phyloP scores from a whole-genome alignment of 2,797 vertebrate species.

The Diglossa cyanea region DNA sequence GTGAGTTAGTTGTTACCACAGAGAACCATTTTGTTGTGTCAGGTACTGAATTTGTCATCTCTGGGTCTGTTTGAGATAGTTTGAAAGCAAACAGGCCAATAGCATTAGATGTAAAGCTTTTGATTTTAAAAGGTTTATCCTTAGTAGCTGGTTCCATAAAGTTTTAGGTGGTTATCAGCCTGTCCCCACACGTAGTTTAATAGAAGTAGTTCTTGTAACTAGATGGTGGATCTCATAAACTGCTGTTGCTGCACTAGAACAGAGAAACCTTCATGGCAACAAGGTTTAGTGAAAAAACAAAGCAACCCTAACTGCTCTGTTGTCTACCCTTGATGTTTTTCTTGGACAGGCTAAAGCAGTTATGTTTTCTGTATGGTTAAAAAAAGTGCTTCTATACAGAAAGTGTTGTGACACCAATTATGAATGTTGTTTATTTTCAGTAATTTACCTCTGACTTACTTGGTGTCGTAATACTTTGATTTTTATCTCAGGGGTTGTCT shows the following conservation, averaged over 20 bases:
- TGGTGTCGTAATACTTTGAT: constrained; percentile 76
- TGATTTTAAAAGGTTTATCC: neutral
- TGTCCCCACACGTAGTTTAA: neutral
- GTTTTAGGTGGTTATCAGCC: neutral
- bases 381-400: constrained; percentile 70
- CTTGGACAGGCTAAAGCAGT: constrained; percentile 54
- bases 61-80: neutral
- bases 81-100: neutral
- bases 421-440: constrained; percentile 73
- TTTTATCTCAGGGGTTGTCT: constrained; percentile 79
- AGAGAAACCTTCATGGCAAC: neutral
- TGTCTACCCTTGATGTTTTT: constrained; percentile 38
- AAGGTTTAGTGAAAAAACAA: constrained; percentile 44
- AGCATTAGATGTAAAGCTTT: neutral
- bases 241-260: constrained; percentile 47
- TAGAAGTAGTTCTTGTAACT: neutral
- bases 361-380: constrained; percentile 54
- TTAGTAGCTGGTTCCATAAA: neutral
- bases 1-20: neutral
- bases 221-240: constrained; percentile 30
- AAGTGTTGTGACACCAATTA: constrained; percentile 69
- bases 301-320: constrained; percentile 54
- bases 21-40: neutral
- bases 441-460: constrained; percentile 75
- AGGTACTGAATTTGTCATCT: constrained; percentile 3